Conservation (phyloP, 1,140 invertebrate genomes). For the Apocrypta bakeri region DNA sequence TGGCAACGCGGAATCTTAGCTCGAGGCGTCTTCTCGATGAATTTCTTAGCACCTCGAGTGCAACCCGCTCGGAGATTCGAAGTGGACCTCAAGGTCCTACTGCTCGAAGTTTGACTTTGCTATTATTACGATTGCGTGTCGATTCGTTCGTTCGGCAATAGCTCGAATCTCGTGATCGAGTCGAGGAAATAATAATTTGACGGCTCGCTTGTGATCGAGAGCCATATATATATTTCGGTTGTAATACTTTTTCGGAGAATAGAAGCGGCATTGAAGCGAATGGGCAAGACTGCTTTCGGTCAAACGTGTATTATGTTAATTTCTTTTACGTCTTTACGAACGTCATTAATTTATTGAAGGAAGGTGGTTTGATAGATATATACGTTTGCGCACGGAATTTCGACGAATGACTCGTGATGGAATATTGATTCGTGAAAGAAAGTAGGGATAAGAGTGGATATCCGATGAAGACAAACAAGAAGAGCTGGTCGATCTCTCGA, state of each 20-base stretch:
- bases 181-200: too few species aligned
- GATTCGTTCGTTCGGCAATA: neutral
- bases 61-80: neutral
- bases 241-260: too few species aligned
- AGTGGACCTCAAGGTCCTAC: neutral
- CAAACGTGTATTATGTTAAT: too few species aligned
- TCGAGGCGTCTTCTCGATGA: neutral
- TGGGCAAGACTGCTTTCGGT: too few species aligned
- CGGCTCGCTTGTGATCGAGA: too few species aligned
- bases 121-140: constrained; percentile 14
- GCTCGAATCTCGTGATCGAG: too few species aligned
- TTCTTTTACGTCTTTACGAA: too few species aligned
- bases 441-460: neutral
- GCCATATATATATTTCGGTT: too few species aligned
- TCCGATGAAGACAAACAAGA: neutral
- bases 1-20: neutral
- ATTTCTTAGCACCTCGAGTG: constrained; percentile 2
- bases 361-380: too few species aligned
- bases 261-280: too few species aligned
- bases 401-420: neutral
- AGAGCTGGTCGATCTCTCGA: neutral
- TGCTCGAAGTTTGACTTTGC: constrained; percentile 1
- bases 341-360: too few species aligned
- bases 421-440: neutral
- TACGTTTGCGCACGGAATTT: too few species aligned